Base-by-base conservation (phyloP, 1,140 invertebrate genomes). In the Bombus confusus region DNA sequence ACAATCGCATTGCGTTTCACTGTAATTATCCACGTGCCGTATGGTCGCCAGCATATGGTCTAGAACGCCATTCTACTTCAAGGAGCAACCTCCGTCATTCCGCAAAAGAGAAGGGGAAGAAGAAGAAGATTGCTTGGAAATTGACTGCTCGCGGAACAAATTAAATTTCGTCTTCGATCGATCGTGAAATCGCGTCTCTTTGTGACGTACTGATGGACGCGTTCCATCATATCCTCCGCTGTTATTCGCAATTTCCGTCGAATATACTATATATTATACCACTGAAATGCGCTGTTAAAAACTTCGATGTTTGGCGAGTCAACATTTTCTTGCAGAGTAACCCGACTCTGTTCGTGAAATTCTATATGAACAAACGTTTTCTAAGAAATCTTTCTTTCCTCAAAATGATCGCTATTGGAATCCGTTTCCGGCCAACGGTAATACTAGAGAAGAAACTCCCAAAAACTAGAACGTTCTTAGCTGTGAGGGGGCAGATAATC, bases 11-110 rank as follows among this genome's bases (percentile, higher is more conserved):
- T 73, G 47, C 72, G 80, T 86, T 86, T 83, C 85, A 71, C 80
- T 72, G 43, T 83, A 83, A 86, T 86, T 86, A 86, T 86, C 80
- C 80, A 86, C 80, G 85, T 83, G 78, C 83, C 76, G 71, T 85
- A 84, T 82, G 74, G 69, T 83, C 83, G 68, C 80, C 78, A 91
- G 92, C 93, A 93, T 93, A 94, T 93, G 93, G 93, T 90, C 90
- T 43, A 59, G 43, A 82, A 71, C 80, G 73, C 78, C 78, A 79
- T 89, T 87, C 93, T 92, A 92, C 91, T 92, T 91, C 91, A 81
- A 83, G 87, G 87, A 91, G 59, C 3, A 92, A 92, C 91, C 92
- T 92, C 92, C 90, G 83, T 81, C 71, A 80, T 80, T 57, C 39
- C 25, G 6, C 28, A 69, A 68, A 47, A 76, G 68, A 41, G 66